Base-by-base conservation (phyloP, 1,140 invertebrate genomes). In the Drosophila nasuta region DNA sequence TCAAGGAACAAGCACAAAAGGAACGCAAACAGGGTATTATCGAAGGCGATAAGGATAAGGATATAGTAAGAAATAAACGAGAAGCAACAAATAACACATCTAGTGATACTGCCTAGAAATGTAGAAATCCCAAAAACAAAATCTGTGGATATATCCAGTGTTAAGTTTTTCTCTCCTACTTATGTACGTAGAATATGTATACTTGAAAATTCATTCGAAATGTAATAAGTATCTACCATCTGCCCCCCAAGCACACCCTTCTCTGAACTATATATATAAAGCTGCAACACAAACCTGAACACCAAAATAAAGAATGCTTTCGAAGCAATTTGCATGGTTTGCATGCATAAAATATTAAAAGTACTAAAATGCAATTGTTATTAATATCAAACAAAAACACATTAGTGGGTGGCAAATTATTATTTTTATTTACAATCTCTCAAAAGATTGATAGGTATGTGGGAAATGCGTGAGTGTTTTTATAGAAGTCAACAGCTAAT, bases 21-120 rank as follows among this genome's bases (percentile, higher is more conserved):
- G 93, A 94, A 74, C 93, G 93, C 57, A 93, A 93, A 75, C 93
- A 93, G 62, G 93, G 93, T 49, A 93, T 93, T 75, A 87, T 94
- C 15, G 91, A 93, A 70, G 81, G 93, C 63, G 93, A 93, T 75
- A 93, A 93, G 71, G 93, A 93, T 75, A 93, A 93, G 71, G 89
- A 93, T 60, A 82, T 93, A 75, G 72, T 93, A 49, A 25, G 20
- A 25, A 93, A 65, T 17, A 75, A 64, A 13, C 63, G 38, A 7
- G 20, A 25, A 25, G 20, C 48, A 1, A 48, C 20, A 43, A 35
- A 38, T 10, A 38, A 38, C 35, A 58, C 28, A 1, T 17, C 52
- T 48, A 58, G 73, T 46, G 52, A 71, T 60, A 71, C 2, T 43
- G 52, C 58, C 58, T 70, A 71, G 20, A 43, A 41, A 38, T 38